Base-by-base conservation (phyloP, 2,113 vertebrate species). In the Oncorhynchus gorbuscha region DNA sequence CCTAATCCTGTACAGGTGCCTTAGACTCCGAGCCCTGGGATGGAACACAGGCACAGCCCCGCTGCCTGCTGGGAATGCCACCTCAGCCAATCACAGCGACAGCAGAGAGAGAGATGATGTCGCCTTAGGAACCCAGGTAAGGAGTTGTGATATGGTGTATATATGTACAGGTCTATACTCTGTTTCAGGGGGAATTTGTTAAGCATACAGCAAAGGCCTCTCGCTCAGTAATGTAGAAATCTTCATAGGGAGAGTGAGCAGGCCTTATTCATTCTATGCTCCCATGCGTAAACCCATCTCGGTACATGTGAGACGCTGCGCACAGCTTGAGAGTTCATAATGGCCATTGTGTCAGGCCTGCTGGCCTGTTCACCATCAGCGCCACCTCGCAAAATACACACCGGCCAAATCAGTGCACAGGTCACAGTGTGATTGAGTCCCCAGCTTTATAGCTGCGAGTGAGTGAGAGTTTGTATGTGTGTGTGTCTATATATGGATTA, bases 381-480 rank as follows among this genome's bases (percentile, higher is more conserved):
- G 74, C 48, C 91, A 90, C 91, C 88, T 89, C 85, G 24, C 88
- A 89, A 88, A 91, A 77, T 73, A 79, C 80, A 88, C 85, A 55
- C 24, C 48, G 58, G 82, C 75, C 78, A 77, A 48, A 72, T 20
- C 75, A 74, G 74, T 35, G 4, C 76, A 5, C 70, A 16, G 51
- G 79, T 58, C 26, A 3, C 24, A 4, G 51, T 55, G 51, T 55
- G 65, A 14, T 4, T 24, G n/a, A 30, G 65, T 26, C 65, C 26
- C 26, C 26, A 61, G 28, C 78, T 75, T 67, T 67, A 67, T 49
- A 48, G 39, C 69, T n/a, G 68, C 5, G 76, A 73, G 74, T 76
- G 24, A 75, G 69, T 69, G 61, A 11, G 2, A 72, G 55, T 48
- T 49, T 67, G 48, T 48, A 62, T 74, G 55, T 61, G 13, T 45